phyloP scores from a whole-genome alignment of 2,888 invertebrate species.

The Dione juno region DNA sequence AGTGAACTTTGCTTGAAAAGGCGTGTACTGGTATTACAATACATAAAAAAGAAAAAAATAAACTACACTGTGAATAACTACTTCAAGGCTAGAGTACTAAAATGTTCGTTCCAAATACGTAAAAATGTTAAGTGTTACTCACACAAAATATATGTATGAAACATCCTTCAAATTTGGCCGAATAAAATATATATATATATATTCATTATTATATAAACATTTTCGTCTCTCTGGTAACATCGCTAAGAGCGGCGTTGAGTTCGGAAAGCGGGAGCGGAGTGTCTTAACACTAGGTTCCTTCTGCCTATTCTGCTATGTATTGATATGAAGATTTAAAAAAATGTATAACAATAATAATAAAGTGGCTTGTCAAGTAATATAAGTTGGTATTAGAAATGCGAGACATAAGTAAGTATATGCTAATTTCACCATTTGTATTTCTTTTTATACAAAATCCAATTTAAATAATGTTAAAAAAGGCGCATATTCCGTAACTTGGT shows the following conservation, averaged over 20 bases:
- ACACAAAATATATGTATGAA: neutral
- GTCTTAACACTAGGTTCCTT: too few species aligned
- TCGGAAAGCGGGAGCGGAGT: too few species aligned
- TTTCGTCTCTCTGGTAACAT: neutral
- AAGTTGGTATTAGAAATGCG: neutral
- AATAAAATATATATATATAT: neutral
- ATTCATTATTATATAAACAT: too few species aligned
- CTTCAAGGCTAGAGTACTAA: neutral
- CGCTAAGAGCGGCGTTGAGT: too few species aligned
- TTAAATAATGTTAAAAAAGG: neutral
- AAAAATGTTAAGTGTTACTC: constrained; percentile 3
- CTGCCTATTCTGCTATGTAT: too few species aligned
- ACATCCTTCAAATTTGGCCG: neutral
- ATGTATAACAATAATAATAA: too few species aligned
- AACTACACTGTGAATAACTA: neutral
- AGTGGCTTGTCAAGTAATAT: neutral
- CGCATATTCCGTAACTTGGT: constrained; percentile 7
- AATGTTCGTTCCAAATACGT: neutral
- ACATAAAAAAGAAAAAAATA: neutral
- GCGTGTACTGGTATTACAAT: neutral
- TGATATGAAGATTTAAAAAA: too few species aligned
- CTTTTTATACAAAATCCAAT: constrained; percentile 1
- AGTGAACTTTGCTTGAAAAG: neutral
- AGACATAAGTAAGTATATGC: neutral
- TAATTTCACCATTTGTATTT: neutral